These are phyloP conservation scores for Trimorus sp. DNA, from an alignment of 2,888 invertebrate species.

Conservation along the genomic window DNA sequence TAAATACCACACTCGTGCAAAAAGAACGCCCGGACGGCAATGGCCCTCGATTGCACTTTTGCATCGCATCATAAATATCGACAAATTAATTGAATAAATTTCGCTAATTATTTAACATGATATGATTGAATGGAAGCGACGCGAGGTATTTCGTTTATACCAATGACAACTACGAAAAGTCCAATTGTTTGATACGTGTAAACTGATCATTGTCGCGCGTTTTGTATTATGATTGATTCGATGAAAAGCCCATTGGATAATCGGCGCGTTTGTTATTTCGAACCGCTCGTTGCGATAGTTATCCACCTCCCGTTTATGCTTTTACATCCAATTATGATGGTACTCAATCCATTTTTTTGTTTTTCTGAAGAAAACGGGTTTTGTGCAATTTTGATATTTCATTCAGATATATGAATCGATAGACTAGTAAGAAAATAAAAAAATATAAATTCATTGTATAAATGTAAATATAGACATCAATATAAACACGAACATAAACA, in stretches of 20 bases:
- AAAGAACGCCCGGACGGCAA: not conserved
- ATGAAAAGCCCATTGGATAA: slow-evolving; percentile 59
- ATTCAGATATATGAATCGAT: not conserved
- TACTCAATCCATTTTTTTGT: slow-evolving; percentile 2
- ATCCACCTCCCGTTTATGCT: slow-evolving; percentile 57
- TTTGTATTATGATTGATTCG: slow-evolving; percentile 63
- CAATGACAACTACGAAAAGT: slow-evolving; percentile 46
- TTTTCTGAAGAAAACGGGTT: not conserved
- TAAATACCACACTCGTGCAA: too few relatives aligned
- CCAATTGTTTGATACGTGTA: slow-evolving; percentile 44
- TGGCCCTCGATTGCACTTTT: not conserved
- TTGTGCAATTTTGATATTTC: too few relatives aligned
- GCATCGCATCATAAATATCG: slow-evolving; percentile 29
- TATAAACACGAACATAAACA: too few relatives aligned
- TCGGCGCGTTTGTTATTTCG: slow-evolving; percentile 59
- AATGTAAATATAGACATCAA: too few relatives aligned
- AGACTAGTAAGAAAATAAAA: too few relatives aligned
- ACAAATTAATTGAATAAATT: slow-evolving; percentile 35
- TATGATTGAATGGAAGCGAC: slow-evolving; percentile 16
- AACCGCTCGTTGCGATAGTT: slow-evolving; percentile 50
- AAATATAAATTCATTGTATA: too few relatives aligned
- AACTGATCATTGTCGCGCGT: slow-evolving; percentile 51
- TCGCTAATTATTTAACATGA: slow-evolving; percentile 31
- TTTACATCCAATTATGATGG: slow-evolving; percentile 56
- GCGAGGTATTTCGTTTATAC: slow-evolving; percentile 29